These are phyloP conservation scores for Thyatira batis DNA, from an alignment of 2,888 invertebrate genomes.

Conservation along the genomic window DNA sequence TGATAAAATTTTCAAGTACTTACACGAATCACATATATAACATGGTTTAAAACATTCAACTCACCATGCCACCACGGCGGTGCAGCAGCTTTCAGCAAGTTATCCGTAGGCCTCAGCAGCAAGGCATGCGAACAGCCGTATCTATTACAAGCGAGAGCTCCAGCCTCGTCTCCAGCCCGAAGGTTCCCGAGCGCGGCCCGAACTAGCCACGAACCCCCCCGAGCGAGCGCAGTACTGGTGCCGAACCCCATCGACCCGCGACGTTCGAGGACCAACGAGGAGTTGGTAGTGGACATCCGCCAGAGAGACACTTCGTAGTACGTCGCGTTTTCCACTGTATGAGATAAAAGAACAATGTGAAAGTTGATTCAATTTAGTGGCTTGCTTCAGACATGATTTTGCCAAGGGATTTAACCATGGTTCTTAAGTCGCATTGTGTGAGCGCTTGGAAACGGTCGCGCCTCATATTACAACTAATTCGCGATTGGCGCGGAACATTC, in stretches of 20 bases:
- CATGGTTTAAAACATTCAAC: constrained; percentile 20
- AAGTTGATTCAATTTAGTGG: too few relatives aligned
- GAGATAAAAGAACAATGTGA: too few relatives aligned
- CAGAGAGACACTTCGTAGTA: constrained; percentile 75
- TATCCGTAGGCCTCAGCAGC: constrained; percentile 65
- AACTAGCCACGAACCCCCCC: constrained; percentile 54
- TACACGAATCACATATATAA: not conserved
- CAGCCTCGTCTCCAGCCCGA: constrained; percentile 65
- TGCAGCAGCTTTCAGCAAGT: constrained; percentile 55
- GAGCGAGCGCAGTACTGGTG: constrained; percentile 56
- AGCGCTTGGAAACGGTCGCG: too few relatives aligned
- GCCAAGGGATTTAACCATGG: too few relatives aligned
- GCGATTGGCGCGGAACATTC: too few relatives aligned
- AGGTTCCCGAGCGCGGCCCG: constrained; percentile 59
- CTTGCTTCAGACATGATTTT: too few relatives aligned
- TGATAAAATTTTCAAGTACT: too few relatives aligned
- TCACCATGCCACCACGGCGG: constrained; percentile 74
- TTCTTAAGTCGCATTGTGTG: too few relatives aligned
- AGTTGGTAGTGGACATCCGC: constrained; percentile 70
- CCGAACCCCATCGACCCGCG: constrained; percentile 69
- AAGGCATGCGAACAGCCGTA: constrained; percentile 70
- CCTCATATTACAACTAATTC: too few relatives aligned
- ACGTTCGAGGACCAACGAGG: constrained; percentile 62
- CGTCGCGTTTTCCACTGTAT: constrained; percentile 73
- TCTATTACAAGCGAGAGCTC: constrained; percentile 70